These are phyloP conservation scores for Timandra comae DNA, from an alignment of 2,888 invertebrate genomes.

Conservation along the genomic window DNA sequence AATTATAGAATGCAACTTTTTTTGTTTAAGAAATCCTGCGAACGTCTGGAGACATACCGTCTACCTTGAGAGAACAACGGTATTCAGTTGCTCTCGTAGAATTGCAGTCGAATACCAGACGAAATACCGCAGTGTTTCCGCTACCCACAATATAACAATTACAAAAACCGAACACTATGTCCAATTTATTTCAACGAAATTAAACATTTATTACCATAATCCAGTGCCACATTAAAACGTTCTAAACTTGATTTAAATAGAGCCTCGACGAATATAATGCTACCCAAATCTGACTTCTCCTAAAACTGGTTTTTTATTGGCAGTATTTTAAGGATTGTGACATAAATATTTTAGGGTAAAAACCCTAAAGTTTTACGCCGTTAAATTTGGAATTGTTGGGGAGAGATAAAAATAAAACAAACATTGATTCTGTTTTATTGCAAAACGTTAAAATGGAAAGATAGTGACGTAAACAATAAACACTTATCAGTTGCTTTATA, in stretches of 20 bases:
- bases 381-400: conserved; percentile 12
- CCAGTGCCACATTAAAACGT: not conserved
- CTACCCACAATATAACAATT: no score
- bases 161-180: not conserved
- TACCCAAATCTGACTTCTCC: conserved; percentile 11
- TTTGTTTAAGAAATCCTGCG: no score
- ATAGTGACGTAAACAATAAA: no score
- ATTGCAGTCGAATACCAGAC: no score
- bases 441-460: not conserved
- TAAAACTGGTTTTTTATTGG: conserved; percentile 15
- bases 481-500: no score
- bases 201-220: no score
- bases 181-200: no score
- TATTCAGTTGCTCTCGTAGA: no score
- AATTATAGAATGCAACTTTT: no score
- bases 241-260: conserved; percentile 11
- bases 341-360: conserved; percentile 18
- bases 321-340: conserved; percentile 18
- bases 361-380: conserved; percentile 14
- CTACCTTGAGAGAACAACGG: no score
- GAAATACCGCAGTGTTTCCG: no score
- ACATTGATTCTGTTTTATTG: conserved; percentile 14
- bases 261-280: conserved; percentile 8
- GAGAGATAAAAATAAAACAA: conserved; percentile 17
- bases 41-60: no score